phyloP scores from a whole-genome alignment of 1,140 invertebrate genomes.

The Psilanteris sp. region DNA sequence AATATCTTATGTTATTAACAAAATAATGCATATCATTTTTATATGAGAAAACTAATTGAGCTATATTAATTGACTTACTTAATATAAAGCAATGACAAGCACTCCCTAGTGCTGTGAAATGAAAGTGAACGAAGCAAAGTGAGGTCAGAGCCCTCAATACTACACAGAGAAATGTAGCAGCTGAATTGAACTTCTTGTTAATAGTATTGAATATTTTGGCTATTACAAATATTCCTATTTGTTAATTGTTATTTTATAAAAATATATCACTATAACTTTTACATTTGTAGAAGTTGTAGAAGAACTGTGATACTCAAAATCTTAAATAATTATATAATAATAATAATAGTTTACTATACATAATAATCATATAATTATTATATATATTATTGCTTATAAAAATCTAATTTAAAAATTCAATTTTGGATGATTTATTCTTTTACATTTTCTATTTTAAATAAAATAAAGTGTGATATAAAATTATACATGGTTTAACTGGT shows the following conservation, averaged over 20 bases:
- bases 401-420: too few species aligned
- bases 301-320: too few species aligned
- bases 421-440: too few species aligned
- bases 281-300: too few species aligned
- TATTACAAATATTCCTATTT: constrained; percentile 27
- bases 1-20: neutral
- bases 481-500: constrained; percentile 53
- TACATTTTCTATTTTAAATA: too few species aligned
- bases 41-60: constrained; percentile 46
- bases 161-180: constrained; percentile 22
- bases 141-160: constrained; percentile 51
- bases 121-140: constrained; percentile 35
- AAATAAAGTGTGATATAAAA: too few species aligned
- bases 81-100: constrained; percentile 44
- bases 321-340: too few species aligned
- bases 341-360: too few species aligned
- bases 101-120: constrained; percentile 49
- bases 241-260: too few species aligned
- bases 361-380: too few species aligned
- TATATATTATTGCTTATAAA: too few species aligned
- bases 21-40: constrained; percentile 35
- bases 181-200: constrained; percentile 11
- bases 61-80: constrained; percentile 52
- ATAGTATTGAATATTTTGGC: constrained; percentile 31
- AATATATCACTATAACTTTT: too few species aligned